Base-by-base conservation (phyloP, 2,113 vertebrate genomes). In the Mus pahari region DNA sequence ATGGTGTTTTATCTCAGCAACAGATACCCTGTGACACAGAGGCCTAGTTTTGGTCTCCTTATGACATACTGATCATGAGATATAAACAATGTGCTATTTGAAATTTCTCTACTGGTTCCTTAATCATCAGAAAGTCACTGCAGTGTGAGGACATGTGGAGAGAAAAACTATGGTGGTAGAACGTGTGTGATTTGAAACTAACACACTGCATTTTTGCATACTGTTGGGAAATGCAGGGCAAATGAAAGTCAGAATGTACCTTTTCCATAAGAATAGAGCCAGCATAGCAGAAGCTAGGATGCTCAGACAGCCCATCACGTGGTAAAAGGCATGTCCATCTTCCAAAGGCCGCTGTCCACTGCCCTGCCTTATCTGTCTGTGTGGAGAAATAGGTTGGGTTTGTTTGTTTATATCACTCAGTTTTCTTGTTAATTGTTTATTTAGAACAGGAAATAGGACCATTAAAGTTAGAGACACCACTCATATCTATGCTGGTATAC, bases 361-460 rank as follows among this genome's bases (percentile, higher is more conserved):
- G 42, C 17, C 62, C 39, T 24, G 22, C 39, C n/a, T 16, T n/a
- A 83, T 24, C 19, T 84, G 42, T 90, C 79, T 71, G 28, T 83
- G 48, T 6, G 78, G 45, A 90, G 17, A 95, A 53, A 68, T 4
- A 86, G 60, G 75, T 31, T 70, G 17, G 70, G 5, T 68, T 68
- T 90, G 83, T 86, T 36, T 84, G 26, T 62, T 24, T 83, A 89
- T 48, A 19, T 95, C 62, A 64, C 68, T 82, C 92, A 55, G 71
- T 58, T 87, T 88, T 92, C 73, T 95, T 92, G 26, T 86, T 62
- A 94, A 79, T 87, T 89, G 20, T 73, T 73, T 95, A 75, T 28
- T 39, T 92, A 93, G 36, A 90, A 86, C n/a, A 75, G 42, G 64
- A 93, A 95, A 68, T 83, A 58, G n/a, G 45, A 93, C 82, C 75